Percentiles rank a stretch among this genome's conserved stretches.
These are phyloP conservation scores for Opisthocomus hoazin DNA, from an alignment of 2,113 vertebrate species.

Conservation along the genomic window DNA sequence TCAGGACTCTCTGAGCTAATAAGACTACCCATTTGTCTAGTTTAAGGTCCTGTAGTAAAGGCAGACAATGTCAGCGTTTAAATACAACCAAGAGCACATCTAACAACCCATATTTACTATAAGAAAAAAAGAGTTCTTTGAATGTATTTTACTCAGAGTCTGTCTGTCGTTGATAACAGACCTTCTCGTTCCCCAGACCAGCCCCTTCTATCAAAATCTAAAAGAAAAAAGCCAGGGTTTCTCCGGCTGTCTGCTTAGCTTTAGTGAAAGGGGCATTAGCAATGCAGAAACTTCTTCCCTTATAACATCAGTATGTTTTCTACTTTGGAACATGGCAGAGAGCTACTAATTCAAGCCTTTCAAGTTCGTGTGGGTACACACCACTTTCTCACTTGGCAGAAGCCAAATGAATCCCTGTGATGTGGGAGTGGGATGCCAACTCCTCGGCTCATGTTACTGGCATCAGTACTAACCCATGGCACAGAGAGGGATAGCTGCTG, in stretches of 20 bases:
- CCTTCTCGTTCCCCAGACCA: not conserved
- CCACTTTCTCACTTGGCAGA: not conserved
- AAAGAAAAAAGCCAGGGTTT: not conserved
- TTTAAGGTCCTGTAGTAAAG: not conserved
- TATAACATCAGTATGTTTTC: not conserved
- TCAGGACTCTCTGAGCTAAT: not conserved
- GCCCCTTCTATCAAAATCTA: not conserved
- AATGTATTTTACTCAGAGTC: not conserved
- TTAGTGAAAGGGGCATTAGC: not conserved
- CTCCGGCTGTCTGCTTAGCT: not conserved
- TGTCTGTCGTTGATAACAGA: not conserved
- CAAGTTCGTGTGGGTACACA: not conserved
- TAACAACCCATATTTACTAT: not conserved
- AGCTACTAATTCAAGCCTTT: not conserved
- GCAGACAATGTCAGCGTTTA: not conserved
- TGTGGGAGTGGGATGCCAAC: not conserved
- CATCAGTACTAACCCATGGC: not conserved
- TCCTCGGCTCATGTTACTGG: not conserved
- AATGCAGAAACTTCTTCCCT: not conserved
- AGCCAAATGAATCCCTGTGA: not conserved
- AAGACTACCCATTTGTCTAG: no score
- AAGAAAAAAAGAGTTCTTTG: not conserved
- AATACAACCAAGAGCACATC: not conserved
- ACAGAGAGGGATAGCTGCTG: not conserved
- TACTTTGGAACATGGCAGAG: accelerated